phyloP scores from a whole-genome alignment of 2,797 vertebrate genomes.

The Eleutherodactylus coqui region DNA sequence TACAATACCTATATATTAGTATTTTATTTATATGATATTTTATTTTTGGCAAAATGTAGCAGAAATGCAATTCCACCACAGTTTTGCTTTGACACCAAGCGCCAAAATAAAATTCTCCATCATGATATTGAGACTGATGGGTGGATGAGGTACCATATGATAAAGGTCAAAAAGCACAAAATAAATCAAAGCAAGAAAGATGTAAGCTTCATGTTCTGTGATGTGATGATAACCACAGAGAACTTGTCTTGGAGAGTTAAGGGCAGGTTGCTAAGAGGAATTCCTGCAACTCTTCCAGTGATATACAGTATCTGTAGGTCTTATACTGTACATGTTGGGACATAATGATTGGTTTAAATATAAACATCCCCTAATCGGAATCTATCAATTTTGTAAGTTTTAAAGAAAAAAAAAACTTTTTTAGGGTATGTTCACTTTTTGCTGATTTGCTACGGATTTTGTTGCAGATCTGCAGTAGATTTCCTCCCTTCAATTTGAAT shows the following conservation, averaged over 20 bases:
- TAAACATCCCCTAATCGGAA: background rate
- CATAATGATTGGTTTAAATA: background rate
- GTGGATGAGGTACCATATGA: background rate
- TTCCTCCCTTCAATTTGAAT: no score
- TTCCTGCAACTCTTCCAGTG: background rate
- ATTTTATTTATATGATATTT: no score
- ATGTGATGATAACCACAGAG: conserved; percentile 13
- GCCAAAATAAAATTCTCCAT: background rate
- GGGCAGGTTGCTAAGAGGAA: background rate
- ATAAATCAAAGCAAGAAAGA: conserved; percentile 9
- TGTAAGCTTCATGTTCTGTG: background rate
- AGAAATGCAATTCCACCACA: no score
- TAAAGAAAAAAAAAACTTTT: background rate
- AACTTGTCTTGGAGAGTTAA: background rate
- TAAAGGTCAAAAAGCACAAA: conserved; percentile 12
- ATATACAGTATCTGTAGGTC: background rate
- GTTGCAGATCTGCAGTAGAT: no score
- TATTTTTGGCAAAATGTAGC: no score
- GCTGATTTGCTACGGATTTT: no score
- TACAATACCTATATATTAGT: no score
- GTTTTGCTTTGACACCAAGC: background rate
- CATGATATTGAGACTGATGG: background rate
- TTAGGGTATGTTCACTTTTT: no score
- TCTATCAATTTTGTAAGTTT: background rate
- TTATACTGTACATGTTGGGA: background rate